phyloP scores from a whole-genome alignment of 2,888 invertebrate species.

The Drosophila demipolita region DNA sequence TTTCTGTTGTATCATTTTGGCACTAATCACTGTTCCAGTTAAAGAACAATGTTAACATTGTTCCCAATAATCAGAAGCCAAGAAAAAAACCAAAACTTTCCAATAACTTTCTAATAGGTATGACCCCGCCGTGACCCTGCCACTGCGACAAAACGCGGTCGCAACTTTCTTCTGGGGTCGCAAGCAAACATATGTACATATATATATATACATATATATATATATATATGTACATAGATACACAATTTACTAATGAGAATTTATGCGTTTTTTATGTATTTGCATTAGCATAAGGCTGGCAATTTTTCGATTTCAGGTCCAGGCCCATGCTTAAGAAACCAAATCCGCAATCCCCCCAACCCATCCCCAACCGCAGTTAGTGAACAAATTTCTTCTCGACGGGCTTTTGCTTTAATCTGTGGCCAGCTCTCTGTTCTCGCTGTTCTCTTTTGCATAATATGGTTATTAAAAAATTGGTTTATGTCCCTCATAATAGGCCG shows the following conservation, averaged over 20 bases:
- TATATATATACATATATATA: slow-evolving; percentile 22
- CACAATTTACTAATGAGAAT: slow-evolving; percentile 62
- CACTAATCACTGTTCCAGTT: slow-evolving; percentile 30
- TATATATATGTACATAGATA: slow-evolving; percentile 12
- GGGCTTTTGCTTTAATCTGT: slow-evolving; percentile 29
- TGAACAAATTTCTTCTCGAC: slow-evolving; percentile 52
- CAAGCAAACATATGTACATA: slow-evolving; percentile 17
- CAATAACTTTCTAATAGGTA: slow-evolving; percentile 60
- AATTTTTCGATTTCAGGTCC: slow-evolving; percentile 39
- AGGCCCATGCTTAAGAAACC: slow-evolving; percentile 3
- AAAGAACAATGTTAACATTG: background rate
- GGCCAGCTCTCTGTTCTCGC: slow-evolving; percentile 19
- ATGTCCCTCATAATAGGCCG: slow-evolving; percentile 67
- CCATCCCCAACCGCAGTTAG: slow-evolving; percentile 38
- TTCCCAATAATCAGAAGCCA: slow-evolving; percentile 6
- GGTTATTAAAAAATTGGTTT: slow-evolving; percentile 78
- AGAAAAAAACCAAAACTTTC: slow-evolving; percentile 36
- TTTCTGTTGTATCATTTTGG: background rate
- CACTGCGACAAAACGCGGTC: slow-evolving; percentile 32
- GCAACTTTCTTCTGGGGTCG: slow-evolving; percentile 59
- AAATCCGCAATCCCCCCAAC: background rate
- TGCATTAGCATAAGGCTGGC: slow-evolving; percentile 68
- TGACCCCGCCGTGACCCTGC: slow-evolving; percentile 58
- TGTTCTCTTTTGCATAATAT: slow-evolving; percentile 69
- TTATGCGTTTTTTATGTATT: slow-evolving; percentile 78